These are phyloP conservation scores for Sinosuthora webbiana DNA, from an alignment of 2,113 vertebrate species.

Conservation along the genomic window DNA sequence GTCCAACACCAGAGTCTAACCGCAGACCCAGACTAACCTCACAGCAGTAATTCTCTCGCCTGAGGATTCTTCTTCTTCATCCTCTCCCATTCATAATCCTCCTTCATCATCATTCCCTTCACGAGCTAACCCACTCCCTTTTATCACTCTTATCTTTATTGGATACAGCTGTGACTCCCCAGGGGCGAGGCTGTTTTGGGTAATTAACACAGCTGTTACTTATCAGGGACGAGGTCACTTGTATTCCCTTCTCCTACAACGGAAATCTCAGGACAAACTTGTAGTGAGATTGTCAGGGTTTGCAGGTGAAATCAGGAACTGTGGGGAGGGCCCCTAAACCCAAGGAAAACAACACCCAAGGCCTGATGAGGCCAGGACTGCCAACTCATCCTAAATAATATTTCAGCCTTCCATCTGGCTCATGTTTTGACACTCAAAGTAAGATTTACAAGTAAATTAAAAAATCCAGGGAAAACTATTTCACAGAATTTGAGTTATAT, in stretches of 20 bases:
- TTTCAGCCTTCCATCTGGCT: background rate
- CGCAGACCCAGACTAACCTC: background rate
- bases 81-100: too few species aligned
- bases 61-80: background rate
- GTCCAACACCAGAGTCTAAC: too few species aligned
- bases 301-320: background rate
- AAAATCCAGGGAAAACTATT: background rate
- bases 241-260: background rate
- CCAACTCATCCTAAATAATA: background rate
- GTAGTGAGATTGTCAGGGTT: background rate
- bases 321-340: background rate
- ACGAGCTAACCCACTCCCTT: background rate
- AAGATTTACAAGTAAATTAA: background rate
- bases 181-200: background rate
- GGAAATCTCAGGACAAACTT: background rate
- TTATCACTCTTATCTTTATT: background rate
- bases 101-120: too few species aligned
- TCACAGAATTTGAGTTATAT: background rate
- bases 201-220: background rate
- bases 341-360: background rate
- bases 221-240: background rate
- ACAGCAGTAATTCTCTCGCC: background rate
- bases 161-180: background rate
- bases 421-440: fast-evolving
- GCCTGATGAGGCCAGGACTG: background rate